Evolutionary conservation across 2,888 invertebrate genomes (phyloP).

Genomic region (Aspidapion aeneum): DNA sequence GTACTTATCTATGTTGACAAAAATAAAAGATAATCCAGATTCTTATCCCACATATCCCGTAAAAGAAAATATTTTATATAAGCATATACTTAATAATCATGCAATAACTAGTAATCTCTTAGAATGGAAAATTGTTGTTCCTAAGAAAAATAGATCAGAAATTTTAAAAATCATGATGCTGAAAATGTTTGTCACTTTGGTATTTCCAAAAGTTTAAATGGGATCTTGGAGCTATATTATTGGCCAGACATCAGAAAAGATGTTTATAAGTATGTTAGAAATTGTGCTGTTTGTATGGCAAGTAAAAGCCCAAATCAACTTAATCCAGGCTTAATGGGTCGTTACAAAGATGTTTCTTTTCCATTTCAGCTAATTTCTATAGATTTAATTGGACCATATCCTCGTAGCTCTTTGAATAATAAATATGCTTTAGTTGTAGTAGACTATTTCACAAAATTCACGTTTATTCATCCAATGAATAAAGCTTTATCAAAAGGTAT

Average conservation of each 20-base stretch:
- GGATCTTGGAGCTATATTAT: slow-evolving; percentile 10
- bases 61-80: slow-evolving; percentile 20
- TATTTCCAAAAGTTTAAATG: slow-evolving; percentile 2
- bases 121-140: slow-evolving; percentile 30
- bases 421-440: slow-evolving; percentile 15
- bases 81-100: slow-evolving; percentile 8
- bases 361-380: slow-evolving; percentile 15
- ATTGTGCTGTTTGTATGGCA: neutral
- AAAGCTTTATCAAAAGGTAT: slow-evolving; percentile 8
- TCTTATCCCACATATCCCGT: slow-evolving; percentile 18
- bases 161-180: slow-evolving; percentile 2
- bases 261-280: slow-evolving; percentile 4
- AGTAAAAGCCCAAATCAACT: slow-evolving; percentile 2
- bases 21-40: slow-evolving; percentile 15
- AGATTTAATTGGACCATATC: slow-evolving; percentile 18
- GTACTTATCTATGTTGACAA: slow-evolving; percentile 1
- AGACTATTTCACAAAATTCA: slow-evolving; percentile 21
- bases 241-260: slow-evolving; percentile 15
- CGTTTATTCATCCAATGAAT: slow-evolving; percentile 13
- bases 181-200: slow-evolving; percentile 4
- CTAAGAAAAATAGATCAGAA: slow-evolving; percentile 13
- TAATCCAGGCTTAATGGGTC: slow-evolving; percentile 15
- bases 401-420: slow-evolving; percentile 11
- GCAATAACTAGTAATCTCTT: neutral
- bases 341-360: slow-evolving; percentile 3